Evolutionary conservation across 2,797 vertebrate species (phyloP).

Genomic region (Pelochelys cantorii): DNA sequence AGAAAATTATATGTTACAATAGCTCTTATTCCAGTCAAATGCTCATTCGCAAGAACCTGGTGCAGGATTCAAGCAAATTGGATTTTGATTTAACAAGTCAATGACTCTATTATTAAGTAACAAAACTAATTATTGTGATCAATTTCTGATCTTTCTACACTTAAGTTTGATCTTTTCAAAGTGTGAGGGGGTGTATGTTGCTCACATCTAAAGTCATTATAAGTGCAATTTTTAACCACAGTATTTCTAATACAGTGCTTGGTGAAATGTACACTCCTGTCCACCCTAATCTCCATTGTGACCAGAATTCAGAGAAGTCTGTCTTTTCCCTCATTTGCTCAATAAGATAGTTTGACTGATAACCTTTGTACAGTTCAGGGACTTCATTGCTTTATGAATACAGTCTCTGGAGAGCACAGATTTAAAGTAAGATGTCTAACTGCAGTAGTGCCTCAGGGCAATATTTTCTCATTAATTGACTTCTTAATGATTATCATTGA

Average conservation of each 20-base stretch:
- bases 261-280: background rate
- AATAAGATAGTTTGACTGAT: constrained; percentile 35
- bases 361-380: constrained; percentile 53
- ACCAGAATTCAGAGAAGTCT: background rate
- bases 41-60: background rate
- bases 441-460: constrained; percentile 55
- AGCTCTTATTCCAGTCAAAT: constrained; percentile 12
- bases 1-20: background rate
- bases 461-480: constrained; percentile 63
- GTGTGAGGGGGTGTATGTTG: background rate
- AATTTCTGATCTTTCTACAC: constrained; percentile 6
- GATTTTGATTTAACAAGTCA: background rate
- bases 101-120: background rate
- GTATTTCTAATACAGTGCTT: background rate
- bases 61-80: background rate
- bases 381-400: constrained; percentile 56
- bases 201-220: background rate
- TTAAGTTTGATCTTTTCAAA: background rate
- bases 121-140: background rate
- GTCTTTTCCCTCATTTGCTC: background rate
- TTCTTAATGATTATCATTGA: constrained; percentile 67
- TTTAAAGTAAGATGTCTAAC: constrained; percentile 35
- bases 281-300: background rate
- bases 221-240: background rate
- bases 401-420: constrained; percentile 55